These are phyloP conservation scores for Sakesphorus luctuosus DNA, from an alignment of 2,113 vertebrate genomes.

Conservation along the genomic window DNA sequence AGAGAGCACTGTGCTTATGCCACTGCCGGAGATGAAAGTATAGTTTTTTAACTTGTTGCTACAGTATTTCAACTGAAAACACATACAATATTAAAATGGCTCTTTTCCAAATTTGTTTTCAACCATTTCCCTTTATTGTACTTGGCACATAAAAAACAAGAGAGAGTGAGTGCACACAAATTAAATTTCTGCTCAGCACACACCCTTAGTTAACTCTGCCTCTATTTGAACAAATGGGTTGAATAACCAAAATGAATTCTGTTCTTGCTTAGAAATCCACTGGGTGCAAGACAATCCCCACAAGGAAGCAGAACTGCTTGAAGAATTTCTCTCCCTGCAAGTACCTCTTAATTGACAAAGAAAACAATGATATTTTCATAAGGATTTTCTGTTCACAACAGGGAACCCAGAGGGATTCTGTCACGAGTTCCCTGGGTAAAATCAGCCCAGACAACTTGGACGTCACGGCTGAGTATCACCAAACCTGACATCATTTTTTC, in stretches of 20 bases:
- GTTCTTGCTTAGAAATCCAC: not conserved
- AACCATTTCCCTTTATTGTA: not conserved
- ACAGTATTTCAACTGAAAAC: not conserved
- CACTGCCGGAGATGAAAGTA: not conserved
- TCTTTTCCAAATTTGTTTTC: slow-evolving; percentile 5
- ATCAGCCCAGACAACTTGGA: not conserved
- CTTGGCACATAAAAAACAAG: not conserved
- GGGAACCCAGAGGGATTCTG: not conserved
- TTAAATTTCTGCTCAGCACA: not conserved
- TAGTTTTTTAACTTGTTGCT: not conserved
- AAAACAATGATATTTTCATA: not conserved
- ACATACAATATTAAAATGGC: not conserved
- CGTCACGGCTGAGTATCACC: not conserved
- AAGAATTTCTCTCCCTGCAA: not conserved
- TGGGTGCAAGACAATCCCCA: not conserved
- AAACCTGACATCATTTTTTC: not conserved
- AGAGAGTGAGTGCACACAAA: not conserved
- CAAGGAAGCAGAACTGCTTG: not conserved
- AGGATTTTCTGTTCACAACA: not conserved
- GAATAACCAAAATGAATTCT: not conserved
- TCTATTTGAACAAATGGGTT: not conserved
- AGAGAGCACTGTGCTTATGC: not conserved
- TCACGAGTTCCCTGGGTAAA: not conserved
- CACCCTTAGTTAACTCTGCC: not conserved
- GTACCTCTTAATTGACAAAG: not conserved